Evolutionary conservation across 2,888 invertebrate species (phyloP).

Genomic region (Tenthredo mesomela): DNA sequence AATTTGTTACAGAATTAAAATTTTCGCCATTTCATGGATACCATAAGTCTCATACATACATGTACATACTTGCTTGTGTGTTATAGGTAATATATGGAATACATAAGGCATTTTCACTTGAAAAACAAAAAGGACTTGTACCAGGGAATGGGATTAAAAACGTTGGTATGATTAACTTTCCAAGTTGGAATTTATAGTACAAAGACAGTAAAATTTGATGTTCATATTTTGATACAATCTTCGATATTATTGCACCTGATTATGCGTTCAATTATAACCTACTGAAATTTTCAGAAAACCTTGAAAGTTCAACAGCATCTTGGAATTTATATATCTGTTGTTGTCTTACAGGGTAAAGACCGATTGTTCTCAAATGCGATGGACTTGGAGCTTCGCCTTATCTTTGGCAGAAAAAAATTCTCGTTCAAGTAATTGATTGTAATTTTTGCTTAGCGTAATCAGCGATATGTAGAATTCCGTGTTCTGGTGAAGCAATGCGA

Average conservation of each 20-base stretch:
- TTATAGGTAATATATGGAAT: too few species aligned
- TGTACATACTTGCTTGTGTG: too few species aligned
- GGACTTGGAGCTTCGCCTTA: neutral
- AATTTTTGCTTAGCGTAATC: conserved; percentile 73
- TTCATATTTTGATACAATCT: neutral
- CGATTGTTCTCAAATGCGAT: neutral
- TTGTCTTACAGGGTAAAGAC: neutral
- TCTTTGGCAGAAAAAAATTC: neutral
- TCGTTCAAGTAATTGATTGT: neutral
- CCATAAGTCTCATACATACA: too few species aligned
- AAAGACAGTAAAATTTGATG: neutral
- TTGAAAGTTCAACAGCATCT: neutral
- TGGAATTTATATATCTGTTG: neutral
- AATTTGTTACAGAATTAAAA: too few species aligned
- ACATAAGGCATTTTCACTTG: too few species aligned
- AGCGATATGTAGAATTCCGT: conserved; percentile 73
- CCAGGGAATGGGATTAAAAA: too few species aligned
- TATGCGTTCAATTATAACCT: neutral
- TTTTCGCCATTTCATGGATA: too few species aligned
- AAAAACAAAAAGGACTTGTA: too few species aligned
- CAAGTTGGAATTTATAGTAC: neutral
- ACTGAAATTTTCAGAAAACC: neutral
- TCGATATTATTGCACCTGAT: neutral
- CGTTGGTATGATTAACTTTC: neutral
- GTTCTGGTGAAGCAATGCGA: conserved; percentile 77